Evolutionary conservation across 2,888 invertebrate species (phyloP), one percentile per base, ranked within the genome.

Genomic region (Acholoe squamosa): DNA sequence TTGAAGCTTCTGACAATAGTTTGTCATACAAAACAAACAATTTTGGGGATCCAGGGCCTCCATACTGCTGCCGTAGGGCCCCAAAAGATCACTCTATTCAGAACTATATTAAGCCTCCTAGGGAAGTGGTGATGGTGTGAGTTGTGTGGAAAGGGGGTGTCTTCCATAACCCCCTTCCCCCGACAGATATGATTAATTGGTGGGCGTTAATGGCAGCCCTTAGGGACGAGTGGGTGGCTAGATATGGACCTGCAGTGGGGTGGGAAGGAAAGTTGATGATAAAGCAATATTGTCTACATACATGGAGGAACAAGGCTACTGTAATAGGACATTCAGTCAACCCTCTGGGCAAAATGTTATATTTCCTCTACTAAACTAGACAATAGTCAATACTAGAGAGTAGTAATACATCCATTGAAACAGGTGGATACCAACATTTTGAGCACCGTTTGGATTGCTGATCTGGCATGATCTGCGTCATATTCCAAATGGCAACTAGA

Each of bases 121-220:
- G 61, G 61, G 3, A 43, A 10, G 43, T 43, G 43, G 43, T 43
- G 43, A n/a, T n/a, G 22, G 61, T n/a, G 61, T 19, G 61, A n/a
- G 61, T 14, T n/a, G 19, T 61, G 19, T 61, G 28, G 71, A 28
- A 3, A 28, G 61, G 61, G 22, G 61, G n/a, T 7, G 19, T 61
- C 43, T 10, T 7, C 10, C 43, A 43, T 10, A 3, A 43, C 43
- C 43, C 43, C 43, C 61, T 22, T 22, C 61, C 61, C 22, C 61
- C 31, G 71, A 71, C 71, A 71, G 71, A n/a, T 71, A 71, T 71
- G 71, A 71, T 71, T 71, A 71, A 71, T 71, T 71, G 71, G 19
- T 28, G 71, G 28, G 28, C 71, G 71, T 71, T 14, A 71, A 71
- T 71, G 71, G 71, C 14, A 14, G 71, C 28, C 71, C 14, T 22